Base-by-base conservation (phyloP, 2,113 vertebrate genomes). In the Murina feae region DNA sequence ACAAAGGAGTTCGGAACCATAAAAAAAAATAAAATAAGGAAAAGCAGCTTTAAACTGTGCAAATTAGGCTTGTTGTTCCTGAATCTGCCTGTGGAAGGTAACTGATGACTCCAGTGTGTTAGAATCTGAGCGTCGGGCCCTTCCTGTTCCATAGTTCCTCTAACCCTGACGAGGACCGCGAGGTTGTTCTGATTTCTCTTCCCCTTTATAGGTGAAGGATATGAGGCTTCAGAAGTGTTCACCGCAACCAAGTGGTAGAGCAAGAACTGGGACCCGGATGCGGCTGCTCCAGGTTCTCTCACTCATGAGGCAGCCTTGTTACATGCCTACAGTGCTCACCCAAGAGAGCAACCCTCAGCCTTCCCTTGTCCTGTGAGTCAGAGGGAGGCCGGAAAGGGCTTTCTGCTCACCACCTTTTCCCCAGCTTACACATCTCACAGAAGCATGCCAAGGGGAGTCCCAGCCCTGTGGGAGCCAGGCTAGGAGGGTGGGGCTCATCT, bases 361-460 rank as follows among this genome's bases (percentile, higher is more conserved):
- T 16, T 89, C 83, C 60, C 84, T 74, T 93, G 82, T 94, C 30
- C 76, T 92, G 91, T 96, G 95, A 97, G 95, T 93, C 95, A 94
- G 94, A 84, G 42, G 66, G 71, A 76, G 51, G 37, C 11, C 79
- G 84, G 92, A 63, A 71, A 91, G 86, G 35, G n/a, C 78, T 65
- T 65, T 91, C 84, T 69, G 35, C 68, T 76, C 49, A 44, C 17
- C 4, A 21, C 75, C 66, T 84, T 87, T 76, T 78, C 32, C 18
- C 35, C 20, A 44, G 85, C 66, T 49, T 55, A 86, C 60, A 14
- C 13, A 21, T 39, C 37, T 30, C 14, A 9, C 66, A n/a, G 69
- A 96, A 81, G 83, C 74, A 66, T 3, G 49, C 49, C 58, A 1
- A 0, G 3, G 65, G 28, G 23, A 80, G 44, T 66, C 39, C 20